phyloP scores from a whole-genome alignment of 1,140 invertebrate genomes.

The Acromyrmex charruanus region DNA sequence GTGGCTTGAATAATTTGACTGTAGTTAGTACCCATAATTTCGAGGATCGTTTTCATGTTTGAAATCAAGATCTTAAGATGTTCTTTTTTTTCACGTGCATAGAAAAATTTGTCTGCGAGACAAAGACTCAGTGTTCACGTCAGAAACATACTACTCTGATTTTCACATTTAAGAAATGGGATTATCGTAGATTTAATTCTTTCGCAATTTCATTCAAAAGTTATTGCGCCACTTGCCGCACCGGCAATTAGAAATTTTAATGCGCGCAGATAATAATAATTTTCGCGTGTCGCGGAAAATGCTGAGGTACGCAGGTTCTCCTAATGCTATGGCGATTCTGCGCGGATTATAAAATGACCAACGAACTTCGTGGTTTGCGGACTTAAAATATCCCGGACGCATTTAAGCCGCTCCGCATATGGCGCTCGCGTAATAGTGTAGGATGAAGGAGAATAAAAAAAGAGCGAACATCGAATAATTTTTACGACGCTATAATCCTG shows the following conservation, averaged over 20 bases:
- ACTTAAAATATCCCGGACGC: slow-evolving; percentile 30
- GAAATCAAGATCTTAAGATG: slow-evolving; percentile 18
- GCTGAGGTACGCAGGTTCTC: background rate
- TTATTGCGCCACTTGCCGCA: background rate
- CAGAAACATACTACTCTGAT: background rate
- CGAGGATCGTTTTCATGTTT: background rate
- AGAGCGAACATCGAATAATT: slow-evolving; percentile 16
- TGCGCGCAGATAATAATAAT: slow-evolving; percentile 27
- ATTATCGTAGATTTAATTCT: slow-evolving; percentile 11
- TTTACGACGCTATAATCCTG: slow-evolving; percentile 27
- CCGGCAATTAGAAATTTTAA: slow-evolving; percentile 4
- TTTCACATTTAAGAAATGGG: slow-evolving; percentile 4
- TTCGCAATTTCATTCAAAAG: background rate
- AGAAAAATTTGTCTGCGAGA: background rate
- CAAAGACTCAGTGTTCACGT: background rate
- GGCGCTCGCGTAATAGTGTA: slow-evolving; percentile 26
- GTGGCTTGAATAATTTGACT: slow-evolving; percentile 47
- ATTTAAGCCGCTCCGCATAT: slow-evolving; percentile 30
- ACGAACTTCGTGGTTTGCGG: background rate
- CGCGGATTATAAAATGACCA: slow-evolving; percentile 43
- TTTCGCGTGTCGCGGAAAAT: background rate
- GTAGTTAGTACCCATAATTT: slow-evolving; percentile 46
- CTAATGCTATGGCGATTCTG: background rate
- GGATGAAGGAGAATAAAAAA: slow-evolving; percentile 26
- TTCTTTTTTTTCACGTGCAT: too few relatives aligned